Evolutionary conservation across 2,113 vertebrate genomes (phyloP).

Genomic region (Seriola dumerili): DNA sequence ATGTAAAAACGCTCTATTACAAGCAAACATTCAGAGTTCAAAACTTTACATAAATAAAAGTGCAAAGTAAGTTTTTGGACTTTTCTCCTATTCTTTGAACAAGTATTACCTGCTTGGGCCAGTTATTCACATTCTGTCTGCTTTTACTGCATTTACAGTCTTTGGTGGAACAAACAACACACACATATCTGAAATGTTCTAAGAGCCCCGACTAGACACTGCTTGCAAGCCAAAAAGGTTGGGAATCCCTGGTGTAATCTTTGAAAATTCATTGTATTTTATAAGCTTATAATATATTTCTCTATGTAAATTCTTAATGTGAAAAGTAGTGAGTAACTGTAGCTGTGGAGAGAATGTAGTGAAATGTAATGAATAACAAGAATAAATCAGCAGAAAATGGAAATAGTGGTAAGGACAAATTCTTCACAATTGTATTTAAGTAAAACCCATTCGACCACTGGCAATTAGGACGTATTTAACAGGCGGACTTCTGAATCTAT

Average conservation of each 20-base stretch:
- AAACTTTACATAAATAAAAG: not conserved
- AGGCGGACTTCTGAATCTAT: conserved; percentile 12
- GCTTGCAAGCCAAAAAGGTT: not conserved
- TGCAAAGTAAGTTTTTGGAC: not conserved
- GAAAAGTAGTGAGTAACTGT: not conserved
- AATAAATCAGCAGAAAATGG: not conserved
- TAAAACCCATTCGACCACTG: not conserved
- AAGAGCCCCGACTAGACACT: not conserved
- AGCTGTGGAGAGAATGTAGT: not conserved
- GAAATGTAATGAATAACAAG: not conserved
- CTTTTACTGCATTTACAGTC: too few relatives aligned
- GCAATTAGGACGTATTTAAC: not conserved
- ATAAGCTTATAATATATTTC: not conserved
- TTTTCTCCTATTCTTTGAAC: too few relatives aligned
- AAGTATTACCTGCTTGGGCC: too few relatives aligned
- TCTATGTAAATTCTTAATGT: not conserved
- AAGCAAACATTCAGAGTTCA: not conserved
- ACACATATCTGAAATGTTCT: not conserved
- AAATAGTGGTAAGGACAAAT: not conserved
- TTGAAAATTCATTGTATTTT: not conserved
- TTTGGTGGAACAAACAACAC: not conserved
- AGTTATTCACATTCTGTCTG: too few relatives aligned
- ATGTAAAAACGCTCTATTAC: not conserved
- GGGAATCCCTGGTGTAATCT: not conserved
- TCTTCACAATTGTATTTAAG: not conserved